Percentiles rank a stretch among this genome's conserved stretches.
Evolutionary conservation across 1,140 invertebrate species (phyloP).

Genomic region (Pseudobourletiella spinata): DNA sequence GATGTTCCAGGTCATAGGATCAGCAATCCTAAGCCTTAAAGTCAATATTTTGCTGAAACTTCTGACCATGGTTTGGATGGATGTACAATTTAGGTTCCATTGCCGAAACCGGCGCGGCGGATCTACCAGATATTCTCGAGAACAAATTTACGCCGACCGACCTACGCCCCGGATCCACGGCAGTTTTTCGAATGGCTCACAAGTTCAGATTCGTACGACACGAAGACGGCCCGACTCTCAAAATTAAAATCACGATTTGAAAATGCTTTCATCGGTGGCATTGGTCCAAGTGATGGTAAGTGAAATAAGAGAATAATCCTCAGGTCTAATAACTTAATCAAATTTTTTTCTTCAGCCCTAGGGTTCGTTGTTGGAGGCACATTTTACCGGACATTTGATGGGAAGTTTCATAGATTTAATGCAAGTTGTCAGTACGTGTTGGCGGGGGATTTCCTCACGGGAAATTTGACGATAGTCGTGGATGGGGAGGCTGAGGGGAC

Average conservation of each 20-base stretch:
- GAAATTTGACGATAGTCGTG: conserved; percentile 63
- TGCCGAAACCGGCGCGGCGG: neutral
- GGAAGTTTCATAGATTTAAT: conserved; percentile 61
- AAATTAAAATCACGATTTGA: neutral
- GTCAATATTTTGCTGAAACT: neutral
- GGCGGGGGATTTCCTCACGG: conserved; percentile 67
- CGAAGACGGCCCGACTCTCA: neutral
- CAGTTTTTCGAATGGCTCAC: neutral
- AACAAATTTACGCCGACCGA: neutral
- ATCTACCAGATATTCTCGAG: neutral
- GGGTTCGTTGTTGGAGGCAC: conserved; percentile 16
- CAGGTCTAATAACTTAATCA: neutral
- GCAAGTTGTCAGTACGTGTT: conserved; percentile 75
- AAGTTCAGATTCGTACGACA: neutral
- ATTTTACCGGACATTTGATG: conserved; percentile 47
- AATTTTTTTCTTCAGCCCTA: conserved; percentile 4
- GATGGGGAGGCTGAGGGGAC: conserved; percentile 52
- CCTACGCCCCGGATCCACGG: neutral
- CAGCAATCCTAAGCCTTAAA: no score
- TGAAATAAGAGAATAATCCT: neutral
- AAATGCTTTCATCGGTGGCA: neutral
- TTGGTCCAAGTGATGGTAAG: neutral
- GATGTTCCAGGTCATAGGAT: no score
- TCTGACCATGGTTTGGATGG: neutral
- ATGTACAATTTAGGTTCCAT: neutral